Percentiles rank a stretch among this genome's conserved stretches.
These are phyloP conservation scores for Tachina fera DNA, from an alignment of 2,888 invertebrate genomes.

Conservation along the genomic window DNA sequence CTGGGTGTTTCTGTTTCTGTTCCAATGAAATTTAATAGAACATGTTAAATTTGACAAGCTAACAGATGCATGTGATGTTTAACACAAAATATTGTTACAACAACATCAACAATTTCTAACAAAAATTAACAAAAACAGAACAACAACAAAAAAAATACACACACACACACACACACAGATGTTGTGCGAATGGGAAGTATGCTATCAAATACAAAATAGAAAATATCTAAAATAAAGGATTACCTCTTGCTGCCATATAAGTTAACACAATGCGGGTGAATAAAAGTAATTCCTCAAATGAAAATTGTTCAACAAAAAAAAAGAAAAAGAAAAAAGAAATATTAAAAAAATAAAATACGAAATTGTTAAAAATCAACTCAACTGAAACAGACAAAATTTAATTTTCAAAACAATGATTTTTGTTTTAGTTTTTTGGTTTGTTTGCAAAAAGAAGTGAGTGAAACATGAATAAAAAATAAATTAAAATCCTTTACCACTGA, in stretches of 20 bases:
- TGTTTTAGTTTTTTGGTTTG: conserved; percentile 33
- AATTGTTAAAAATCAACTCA: conserved; percentile 71
- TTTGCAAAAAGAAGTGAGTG: conserved; percentile 62
- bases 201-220: conserved; percentile 40
- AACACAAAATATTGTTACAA: conserved; percentile 72
- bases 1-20: conserved; percentile 62
- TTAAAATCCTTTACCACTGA: conserved; percentile 65
- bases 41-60: conserved; percentile 74
- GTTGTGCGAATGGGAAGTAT: neutral
- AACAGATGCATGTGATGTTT: conserved; percentile 73
- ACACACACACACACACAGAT: conserved; percentile 18
- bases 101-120: conserved; percentile 65
- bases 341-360: conserved; percentile 49
- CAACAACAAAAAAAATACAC: neutral
- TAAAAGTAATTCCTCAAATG: conserved; percentile 66
- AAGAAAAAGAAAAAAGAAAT: conserved; percentile 1
- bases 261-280: conserved; percentile 59
- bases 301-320: conserved; percentile 55
- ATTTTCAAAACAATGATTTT: conserved; percentile 71
- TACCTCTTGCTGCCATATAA: conserved; percentile 54
- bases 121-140: conserved; percentile 53
- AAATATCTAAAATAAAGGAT: conserved; percentile 65
- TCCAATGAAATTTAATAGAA: conserved; percentile 72
- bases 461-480: conserved; percentile 53
- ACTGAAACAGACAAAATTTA: conserved; percentile 71